phyloP scores from a whole-genome alignment of 2,113 vertebrate species.

The Oncorhynchus clarkii region DNA sequence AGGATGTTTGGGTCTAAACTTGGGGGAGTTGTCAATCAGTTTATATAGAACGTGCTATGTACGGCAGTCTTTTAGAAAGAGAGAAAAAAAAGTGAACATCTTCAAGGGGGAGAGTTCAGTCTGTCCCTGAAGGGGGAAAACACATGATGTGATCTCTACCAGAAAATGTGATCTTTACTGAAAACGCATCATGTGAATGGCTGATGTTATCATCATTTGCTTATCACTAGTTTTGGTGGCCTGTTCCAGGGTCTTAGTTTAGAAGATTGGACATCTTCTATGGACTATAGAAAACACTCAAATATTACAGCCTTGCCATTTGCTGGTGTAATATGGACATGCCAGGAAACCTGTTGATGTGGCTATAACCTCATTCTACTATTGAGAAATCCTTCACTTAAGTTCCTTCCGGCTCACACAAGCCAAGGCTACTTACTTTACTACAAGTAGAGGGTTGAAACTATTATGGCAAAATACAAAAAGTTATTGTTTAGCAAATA shows the following conservation, averaged over 20 bases:
- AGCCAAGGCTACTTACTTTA: neutral
- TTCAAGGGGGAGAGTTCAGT: neutral
- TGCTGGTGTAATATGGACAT: neutral
- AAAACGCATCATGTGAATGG: neutral
- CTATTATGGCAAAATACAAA: too few species aligned
- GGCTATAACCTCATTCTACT: neutral
- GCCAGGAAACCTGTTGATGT: neutral
- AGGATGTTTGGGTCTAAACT: too few species aligned
- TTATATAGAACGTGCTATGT: neutral
- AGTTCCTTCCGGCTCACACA: neutral
- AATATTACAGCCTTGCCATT: neutral
- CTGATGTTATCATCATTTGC: neutral
- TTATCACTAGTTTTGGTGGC: neutral
- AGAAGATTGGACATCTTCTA: neutral
- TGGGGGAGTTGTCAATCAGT: too few species aligned
- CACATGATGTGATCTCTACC: neutral
- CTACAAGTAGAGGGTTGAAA: too few species aligned
- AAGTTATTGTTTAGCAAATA: too few species aligned
- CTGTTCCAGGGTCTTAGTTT: neutral
- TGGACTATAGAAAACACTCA: neutral
- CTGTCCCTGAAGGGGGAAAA: neutral
- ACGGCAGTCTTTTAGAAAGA: neutral
- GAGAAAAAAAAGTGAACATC: neutral
- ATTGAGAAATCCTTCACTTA: neutral
- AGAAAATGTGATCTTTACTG: neutral